These are phyloP conservation scores for Ernsta delagoae DNA, from an alignment of 2,888 invertebrate species.

Conservation along the genomic window DNA sequence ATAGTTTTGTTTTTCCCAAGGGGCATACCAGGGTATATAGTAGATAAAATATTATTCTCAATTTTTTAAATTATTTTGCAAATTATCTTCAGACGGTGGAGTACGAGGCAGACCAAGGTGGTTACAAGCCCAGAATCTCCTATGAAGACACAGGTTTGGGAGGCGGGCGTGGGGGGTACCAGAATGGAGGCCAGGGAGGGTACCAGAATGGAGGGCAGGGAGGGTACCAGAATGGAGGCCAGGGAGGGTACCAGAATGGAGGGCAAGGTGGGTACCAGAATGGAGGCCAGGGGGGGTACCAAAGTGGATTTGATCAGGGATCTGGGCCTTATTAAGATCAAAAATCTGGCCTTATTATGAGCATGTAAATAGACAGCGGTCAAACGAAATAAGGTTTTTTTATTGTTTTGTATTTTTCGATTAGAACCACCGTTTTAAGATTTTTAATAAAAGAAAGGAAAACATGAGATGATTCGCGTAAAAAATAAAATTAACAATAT, in stretches of 20 bases:
- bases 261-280: constrained; percentile 44
- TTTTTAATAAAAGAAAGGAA: too few species aligned
- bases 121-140: constrained; percentile 87
- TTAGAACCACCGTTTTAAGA: too few species aligned
- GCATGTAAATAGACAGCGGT: too few species aligned
- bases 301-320: constrained; percentile 30
- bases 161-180: constrained; percentile 40
- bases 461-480: too few species aligned
- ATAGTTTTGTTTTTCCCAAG: too few species aligned
- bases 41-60: neutral
- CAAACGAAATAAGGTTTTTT: too few species aligned
- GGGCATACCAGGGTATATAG: too few species aligned
- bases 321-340: constrained; percentile 42
- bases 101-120: constrained; percentile 88
- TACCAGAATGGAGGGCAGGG: constrained; percentile 47
- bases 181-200: constrained; percentile 44
- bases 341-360: neutral
- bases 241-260: too few species aligned
- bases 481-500: too few species aligned
- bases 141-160: constrained; percentile 85
- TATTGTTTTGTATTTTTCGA: too few species aligned
- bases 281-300: too few species aligned
- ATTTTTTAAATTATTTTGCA: constrained; percentile 51
- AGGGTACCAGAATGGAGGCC: constrained; percentile 22
- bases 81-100: constrained; percentile 78